These are phyloP conservation scores for Atractosteus spatula DNA, from an alignment of 2,113 vertebrate species.

Conservation along the genomic window DNA sequence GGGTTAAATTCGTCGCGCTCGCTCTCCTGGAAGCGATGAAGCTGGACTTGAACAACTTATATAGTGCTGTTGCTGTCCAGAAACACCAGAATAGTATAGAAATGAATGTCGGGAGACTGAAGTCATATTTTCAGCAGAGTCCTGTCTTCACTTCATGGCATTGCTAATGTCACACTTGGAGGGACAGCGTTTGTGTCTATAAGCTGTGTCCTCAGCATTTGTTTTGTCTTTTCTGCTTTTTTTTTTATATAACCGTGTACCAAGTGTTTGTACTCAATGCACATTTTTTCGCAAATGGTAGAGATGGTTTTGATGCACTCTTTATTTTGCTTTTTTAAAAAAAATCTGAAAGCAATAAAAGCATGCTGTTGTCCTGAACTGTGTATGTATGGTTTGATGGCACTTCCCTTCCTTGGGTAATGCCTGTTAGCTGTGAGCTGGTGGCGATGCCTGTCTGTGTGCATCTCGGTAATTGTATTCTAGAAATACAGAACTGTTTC, in stretches of 20 bases:
- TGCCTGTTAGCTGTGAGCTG: conserved; percentile 14
- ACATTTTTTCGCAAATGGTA: conserved; percentile 29
- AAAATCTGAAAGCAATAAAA: conserved; percentile 44
- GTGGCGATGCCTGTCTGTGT: conserved; percentile 19
- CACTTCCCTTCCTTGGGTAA: conserved; percentile 39
- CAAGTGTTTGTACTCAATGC: conserved; percentile 11
- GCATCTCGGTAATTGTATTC: conserved; percentile 5
- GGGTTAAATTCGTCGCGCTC: no score
- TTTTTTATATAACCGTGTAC: conserved; percentile 17
- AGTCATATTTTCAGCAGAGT: no score
- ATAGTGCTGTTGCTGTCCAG: no score
- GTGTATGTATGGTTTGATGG: conserved; percentile 31
- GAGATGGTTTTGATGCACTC: conserved; percentile 24
- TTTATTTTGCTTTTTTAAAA: conserved; percentile 27
- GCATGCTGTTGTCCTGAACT: conserved; percentile 38
- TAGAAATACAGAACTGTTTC: no score
- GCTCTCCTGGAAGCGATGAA: no score
- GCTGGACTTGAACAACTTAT: no score
- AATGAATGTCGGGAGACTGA: no score
- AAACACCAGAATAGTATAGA: no score
- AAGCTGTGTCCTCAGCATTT: conserved; percentile 24
- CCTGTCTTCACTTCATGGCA: no score
- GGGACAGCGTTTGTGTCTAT: not conserved
- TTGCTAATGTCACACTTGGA: no score
- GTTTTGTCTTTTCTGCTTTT: conserved; percentile 36